Conservation (phyloP, 2,888 invertebrate species). For the Hemaris fuciformis region DNA sequence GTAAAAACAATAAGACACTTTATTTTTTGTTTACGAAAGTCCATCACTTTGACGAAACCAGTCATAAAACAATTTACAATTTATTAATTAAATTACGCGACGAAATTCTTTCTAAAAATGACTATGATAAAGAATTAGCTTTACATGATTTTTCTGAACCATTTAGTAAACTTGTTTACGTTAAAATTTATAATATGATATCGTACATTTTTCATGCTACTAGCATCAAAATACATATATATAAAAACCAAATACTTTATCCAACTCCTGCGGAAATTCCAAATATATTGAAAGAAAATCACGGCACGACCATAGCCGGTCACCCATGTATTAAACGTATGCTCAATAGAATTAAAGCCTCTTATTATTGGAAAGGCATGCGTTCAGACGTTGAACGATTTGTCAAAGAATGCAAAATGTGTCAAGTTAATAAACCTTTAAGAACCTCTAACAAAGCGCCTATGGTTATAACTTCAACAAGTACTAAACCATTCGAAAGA, state of each 20-base stretch:
- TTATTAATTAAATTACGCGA: not conserved
- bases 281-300: constrained; percentile 11
- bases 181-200: not conserved
- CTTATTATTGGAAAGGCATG: constrained; percentile 14
- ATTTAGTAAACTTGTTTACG: not conserved
- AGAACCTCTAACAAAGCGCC: constrained; percentile 22
- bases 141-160: not conserved
- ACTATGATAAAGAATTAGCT: not conserved
- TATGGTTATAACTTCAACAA: constrained; percentile 23
- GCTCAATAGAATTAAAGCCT: constrained; percentile 6
- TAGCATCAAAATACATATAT: constrained; percentile 4
- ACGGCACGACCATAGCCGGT: constrained; percentile 15
- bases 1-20: not conserved
- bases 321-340: constrained; percentile 15
- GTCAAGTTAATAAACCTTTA: constrained; percentile 24
- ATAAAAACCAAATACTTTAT: constrained; percentile 1
- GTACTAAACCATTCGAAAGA: constrained; percentile 19
- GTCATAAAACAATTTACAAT: not conserved
- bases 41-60: not conserved
- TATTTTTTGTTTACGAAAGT: not conserved
- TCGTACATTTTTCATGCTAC: not conserved
- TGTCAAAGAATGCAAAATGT: constrained; percentile 19
- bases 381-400: constrained; percentile 19
- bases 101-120: too few species aligned
- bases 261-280: constrained; percentile 7